A percentile compares a stretch with the other conserved stretches of the same genome.
Evolutionary conservation across 2,797 vertebrate species (phyloP).

Genomic region (Gymnodraco acuticeps): DNA sequence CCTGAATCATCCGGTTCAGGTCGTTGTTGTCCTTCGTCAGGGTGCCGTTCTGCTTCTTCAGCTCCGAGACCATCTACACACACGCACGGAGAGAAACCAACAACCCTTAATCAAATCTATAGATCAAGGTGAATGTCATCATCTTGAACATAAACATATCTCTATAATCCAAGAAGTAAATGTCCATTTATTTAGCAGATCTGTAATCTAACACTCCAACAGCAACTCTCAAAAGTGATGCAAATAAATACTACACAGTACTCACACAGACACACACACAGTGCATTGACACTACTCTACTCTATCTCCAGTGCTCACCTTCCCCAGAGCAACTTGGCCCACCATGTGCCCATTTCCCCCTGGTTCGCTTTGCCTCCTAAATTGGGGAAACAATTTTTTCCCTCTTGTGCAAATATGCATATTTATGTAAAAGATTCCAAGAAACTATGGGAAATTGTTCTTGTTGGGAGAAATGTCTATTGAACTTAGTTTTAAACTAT

Average conservation of each 20-base stretch:
- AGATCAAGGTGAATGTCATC: background rate
- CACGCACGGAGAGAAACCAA: slow-evolving; percentile 29
- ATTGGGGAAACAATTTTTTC: slow-evolving; percentile 54
- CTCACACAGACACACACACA: background rate
- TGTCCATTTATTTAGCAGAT: background rate
- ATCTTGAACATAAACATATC: background rate
- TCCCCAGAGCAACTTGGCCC: slow-evolving; percentile 49
- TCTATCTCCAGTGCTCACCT: slow-evolving; percentile 74
- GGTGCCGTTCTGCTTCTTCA: slow-evolving; percentile 93
- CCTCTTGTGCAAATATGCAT: slow-evolving; percentile 30
- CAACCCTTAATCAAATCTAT: background rate
- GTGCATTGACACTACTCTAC: slow-evolving; percentile 26
- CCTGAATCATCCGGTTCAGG: slow-evolving; percentile 91
- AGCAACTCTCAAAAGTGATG: no score
- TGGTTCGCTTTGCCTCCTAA: slow-evolving; percentile 59
- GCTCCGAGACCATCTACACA: slow-evolving; percentile 90
- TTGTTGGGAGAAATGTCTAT: slow-evolving; percentile 1
- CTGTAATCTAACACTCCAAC: background rate
- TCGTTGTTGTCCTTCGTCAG: slow-evolving; percentile 95
- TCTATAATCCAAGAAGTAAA: slow-evolving; percentile 4
- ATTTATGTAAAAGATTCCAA: slow-evolving; percentile 1
- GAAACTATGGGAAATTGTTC: slow-evolving; percentile 6
- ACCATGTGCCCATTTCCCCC: slow-evolving; percentile 43
- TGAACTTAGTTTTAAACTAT: slow-evolving; percentile 9
- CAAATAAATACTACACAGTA: background rate